Percentiles rank a stretch among this genome's conserved stretches.
Conservation (phyloP, 2,888 invertebrate genomes). For the Beris morrisii region DNA sequence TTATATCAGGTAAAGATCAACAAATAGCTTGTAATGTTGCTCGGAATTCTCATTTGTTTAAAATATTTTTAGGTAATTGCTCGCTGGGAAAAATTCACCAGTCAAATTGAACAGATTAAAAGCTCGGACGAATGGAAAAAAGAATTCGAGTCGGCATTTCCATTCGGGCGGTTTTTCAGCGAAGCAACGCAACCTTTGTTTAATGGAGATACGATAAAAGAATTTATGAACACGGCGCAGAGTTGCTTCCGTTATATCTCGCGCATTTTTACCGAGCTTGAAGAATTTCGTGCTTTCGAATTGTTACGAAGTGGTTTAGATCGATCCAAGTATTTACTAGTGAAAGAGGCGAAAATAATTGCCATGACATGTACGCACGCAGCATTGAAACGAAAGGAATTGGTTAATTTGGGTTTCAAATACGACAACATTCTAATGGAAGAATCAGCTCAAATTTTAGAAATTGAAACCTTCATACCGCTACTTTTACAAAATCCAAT, state of each 20-base stretch:
- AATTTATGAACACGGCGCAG: slow-evolving; percentile 85
- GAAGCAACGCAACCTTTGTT: slow-evolving; percentile 94
- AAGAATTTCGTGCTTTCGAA: slow-evolving; percentile 98
- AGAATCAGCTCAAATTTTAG: slow-evolving; percentile 97
- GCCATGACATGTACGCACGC: slow-evolving; percentile 99
- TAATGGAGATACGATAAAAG: slow-evolving; percentile 72
- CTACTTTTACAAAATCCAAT: slow-evolving; percentile 97
- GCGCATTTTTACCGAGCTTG: slow-evolving; percentile 93
- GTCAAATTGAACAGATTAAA: slow-evolving; percentile 44
- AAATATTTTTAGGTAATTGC: slow-evolving; percentile 63
- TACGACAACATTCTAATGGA: slow-evolving; percentile 99
- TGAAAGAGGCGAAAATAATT: slow-evolving; percentile 98
- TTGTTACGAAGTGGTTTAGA: slow-evolving; percentile 92
- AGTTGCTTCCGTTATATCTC: slow-evolving; percentile 94
- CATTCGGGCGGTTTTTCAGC: slow-evolving; percentile 90
- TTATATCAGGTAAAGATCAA: slow-evolving; percentile 75
- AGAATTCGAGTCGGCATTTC: slow-evolving; percentile 78
- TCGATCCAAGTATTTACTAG: slow-evolving; percentile 92
- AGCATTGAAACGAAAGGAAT: slow-evolving; percentile 91
- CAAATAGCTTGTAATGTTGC: background rate
- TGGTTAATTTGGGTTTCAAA: slow-evolving; percentile 93
- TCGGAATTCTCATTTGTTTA: background rate
- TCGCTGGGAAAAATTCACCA: slow-evolving; percentile 87
- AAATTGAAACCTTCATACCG: slow-evolving; percentile 99
- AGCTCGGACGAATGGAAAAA: slow-evolving; percentile 44